Base-by-base conservation (phyloP, 1,140 invertebrate genomes). In the Armadillidium nasatum region DNA sequence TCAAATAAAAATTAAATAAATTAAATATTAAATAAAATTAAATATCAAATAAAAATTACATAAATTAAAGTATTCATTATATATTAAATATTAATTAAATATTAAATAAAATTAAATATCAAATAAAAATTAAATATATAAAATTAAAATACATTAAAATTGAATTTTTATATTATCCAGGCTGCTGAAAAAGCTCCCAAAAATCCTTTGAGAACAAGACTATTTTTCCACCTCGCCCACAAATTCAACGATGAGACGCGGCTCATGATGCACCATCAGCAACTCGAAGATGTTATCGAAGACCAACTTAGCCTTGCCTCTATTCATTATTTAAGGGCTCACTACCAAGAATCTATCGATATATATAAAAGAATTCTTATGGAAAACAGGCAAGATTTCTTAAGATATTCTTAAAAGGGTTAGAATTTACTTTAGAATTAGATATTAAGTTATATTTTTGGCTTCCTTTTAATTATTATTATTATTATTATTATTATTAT, bases 301-400 rank as follows among this genome's bases (percentile, higher is more conserved):
- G 96, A 99, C 87, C 96, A 98, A 85, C 87, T 99, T 10, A 96
- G 94, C 81, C 85, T 99, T 50, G 97, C 97, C 4, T 94, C 96
- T 0, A 95, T 99, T 82, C 95, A 99, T 85, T 99, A 97, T 84
- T 87, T 99, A 67, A 87, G 96, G 50, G 92, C 92, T 50, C 96
- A 99, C 84, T 99, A 98, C 85, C 96, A 99, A 85, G 97, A 99
- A 86, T 96, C 97, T 23, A 98, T 99, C 81, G 97, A 99, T 85
- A 95, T 99, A 81, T 99, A 99, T 83, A 99, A 99, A 85, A 89
- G 94, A 79, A 89, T 98, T 71, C 86, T 99, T 15, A 84, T 96
- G 0, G 94, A 96, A 81, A 96, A 97, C 86, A 91, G 93, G 92
- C 93, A 83, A 82, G 81, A n/a, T 45, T 13, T 71, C 33, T 33